Evolutionary conservation across 2,888 invertebrate species (phyloP).

Genomic region (Himalopsyche tibetana): DNA sequence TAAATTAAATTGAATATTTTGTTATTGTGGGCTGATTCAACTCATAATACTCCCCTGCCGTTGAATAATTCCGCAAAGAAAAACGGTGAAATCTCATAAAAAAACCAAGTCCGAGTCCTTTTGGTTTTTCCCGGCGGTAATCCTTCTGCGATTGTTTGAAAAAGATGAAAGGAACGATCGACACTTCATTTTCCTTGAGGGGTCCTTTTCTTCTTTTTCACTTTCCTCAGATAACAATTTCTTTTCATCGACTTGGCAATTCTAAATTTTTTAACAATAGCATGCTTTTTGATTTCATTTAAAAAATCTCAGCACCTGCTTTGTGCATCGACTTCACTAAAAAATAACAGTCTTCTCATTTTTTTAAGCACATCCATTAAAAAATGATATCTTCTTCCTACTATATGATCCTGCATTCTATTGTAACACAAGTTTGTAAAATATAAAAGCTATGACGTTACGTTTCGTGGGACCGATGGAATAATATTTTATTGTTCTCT

Average conservation of each 20-base stretch:
- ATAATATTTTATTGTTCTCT: no score
- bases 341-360: no score
- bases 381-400: no score
- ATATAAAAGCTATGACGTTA: no score
- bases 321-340: no score
- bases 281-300: no score
- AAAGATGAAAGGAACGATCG: slow-evolving; percentile 27
- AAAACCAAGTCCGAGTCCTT: slow-evolving; percentile 6
- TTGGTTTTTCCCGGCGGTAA: slow-evolving; percentile 16
- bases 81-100: slow-evolving; percentile 23
- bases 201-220: not conserved
- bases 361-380: no score
- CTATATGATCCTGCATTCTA: no score
- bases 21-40: not conserved
- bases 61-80: slow-evolving; percentile 1
- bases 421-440: no score
- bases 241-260: not conserved
- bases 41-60: not conserved
- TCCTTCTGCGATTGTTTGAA: slow-evolving; percentile 22
- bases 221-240: slow-evolving; percentile 2
- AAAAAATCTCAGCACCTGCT: no score
- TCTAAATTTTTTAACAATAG: not conserved
- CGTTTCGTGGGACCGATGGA: no score
- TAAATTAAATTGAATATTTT: no score
- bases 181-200: not conserved